Conservation (phyloP, 2,888 invertebrate genomes). For the Trypoxylon attenuatum region DNA sequence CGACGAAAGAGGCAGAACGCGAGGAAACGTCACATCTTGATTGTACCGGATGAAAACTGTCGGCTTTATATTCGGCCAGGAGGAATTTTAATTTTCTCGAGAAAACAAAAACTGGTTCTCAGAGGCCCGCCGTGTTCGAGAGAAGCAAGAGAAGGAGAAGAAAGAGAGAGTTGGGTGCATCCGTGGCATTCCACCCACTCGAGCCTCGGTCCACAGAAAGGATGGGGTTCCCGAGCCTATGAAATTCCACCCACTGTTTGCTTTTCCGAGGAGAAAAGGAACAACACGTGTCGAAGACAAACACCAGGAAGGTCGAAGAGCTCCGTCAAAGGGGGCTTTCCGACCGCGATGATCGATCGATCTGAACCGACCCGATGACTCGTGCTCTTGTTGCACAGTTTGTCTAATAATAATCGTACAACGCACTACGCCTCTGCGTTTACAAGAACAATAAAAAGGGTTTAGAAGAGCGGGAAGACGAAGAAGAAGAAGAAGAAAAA, state of each 20-base stretch:
- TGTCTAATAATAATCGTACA: slow-evolving; percentile 28
- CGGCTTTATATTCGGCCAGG: slow-evolving; percentile 41
- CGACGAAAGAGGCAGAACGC: slow-evolving; percentile 27
- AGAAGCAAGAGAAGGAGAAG: slow-evolving; percentile 6
- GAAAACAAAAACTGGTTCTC: slow-evolving; percentile 60
- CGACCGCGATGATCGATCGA: slow-evolving; percentile 36
- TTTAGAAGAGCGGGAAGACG: neutral
- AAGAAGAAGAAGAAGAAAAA: neutral
- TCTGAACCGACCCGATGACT: slow-evolving; percentile 2
- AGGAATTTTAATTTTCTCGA: slow-evolving; percentile 60
- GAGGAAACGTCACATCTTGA: slow-evolving; percentile 61
- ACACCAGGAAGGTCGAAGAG: slow-evolving; percentile 26
- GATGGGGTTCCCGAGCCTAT: slow-evolving; percentile 29
- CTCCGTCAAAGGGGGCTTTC: slow-evolving; percentile 12
- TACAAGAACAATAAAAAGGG: neutral
- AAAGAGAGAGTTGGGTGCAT: slow-evolving; percentile 38
- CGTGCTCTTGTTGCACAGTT: slow-evolving; percentile 16
- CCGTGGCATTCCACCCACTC: slow-evolving; percentile 56
- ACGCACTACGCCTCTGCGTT: slow-evolving; percentile 4
- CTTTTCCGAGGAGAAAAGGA: slow-evolving; percentile 33
- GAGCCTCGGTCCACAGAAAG: slow-evolving; percentile 2
- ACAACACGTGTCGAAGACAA: slow-evolving; percentile 47
- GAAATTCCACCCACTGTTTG: slow-evolving; percentile 53
- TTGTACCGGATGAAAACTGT: slow-evolving; percentile 51
- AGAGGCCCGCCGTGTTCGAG: slow-evolving; percentile 36